A percentile compares a stretch with the other conserved stretches of the same genome.
Evolutionary conservation across 2,797 vertebrate species (phyloP).

Genomic region (Cossypha polioptera): DNA sequence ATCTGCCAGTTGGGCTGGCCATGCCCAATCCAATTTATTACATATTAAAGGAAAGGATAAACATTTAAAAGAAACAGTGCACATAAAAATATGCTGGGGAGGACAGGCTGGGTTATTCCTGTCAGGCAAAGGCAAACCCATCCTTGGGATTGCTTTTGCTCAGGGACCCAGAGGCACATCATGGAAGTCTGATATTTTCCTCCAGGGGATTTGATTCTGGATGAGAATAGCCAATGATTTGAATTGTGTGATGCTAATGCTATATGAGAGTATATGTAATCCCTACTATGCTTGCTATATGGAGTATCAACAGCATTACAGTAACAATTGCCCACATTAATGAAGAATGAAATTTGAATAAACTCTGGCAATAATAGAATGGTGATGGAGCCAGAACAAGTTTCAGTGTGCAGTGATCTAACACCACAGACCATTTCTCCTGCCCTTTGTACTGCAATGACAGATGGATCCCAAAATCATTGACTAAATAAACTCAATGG

Average conservation of each 20-base stretch:
- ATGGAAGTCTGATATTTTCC: background rate
- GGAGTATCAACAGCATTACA: background rate
- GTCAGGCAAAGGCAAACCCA: background rate
- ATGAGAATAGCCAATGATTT: background rate
- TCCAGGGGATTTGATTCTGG: background rate
- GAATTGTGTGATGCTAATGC: background rate
- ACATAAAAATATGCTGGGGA: background rate
- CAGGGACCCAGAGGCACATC: fast-evolving
- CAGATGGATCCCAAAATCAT: background rate
- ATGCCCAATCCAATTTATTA: background rate
- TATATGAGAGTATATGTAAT: background rate
- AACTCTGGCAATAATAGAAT: background rate
- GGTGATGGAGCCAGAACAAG: background rate
- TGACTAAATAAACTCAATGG: background rate
- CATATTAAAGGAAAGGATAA: background rate
- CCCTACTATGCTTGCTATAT: background rate
- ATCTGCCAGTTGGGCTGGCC: background rate
- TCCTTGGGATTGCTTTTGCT: background rate
- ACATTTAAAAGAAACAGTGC: background rate
- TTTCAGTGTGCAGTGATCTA: fast-evolving
- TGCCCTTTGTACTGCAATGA: background rate
- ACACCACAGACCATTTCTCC: background rate
- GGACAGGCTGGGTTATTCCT: background rate
- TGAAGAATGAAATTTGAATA: background rate
- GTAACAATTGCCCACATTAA: background rate